Percentiles rank a stretch among this genome's conserved stretches.
phyloP scores from a whole-genome alignment of 2,888 invertebrate genomes.

The Apotomis turbidana region DNA sequence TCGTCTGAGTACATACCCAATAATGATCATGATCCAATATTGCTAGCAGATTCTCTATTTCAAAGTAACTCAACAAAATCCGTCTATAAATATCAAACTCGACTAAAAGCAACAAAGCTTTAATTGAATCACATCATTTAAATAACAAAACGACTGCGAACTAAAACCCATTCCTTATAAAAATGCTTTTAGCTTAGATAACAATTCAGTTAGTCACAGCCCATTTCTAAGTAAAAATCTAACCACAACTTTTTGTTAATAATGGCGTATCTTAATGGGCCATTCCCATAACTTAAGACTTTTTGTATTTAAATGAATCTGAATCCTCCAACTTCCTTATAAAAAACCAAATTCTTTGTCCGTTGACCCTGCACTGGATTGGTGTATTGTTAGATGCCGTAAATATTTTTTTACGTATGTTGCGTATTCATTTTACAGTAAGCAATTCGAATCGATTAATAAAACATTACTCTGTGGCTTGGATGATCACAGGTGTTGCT shows the following conservation, averaged over 20 bases:
- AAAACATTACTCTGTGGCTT: slow-evolving; percentile 49
- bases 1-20: too few species aligned
- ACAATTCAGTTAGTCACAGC: slow-evolving; percentile 39
- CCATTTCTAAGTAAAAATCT: slow-evolving; percentile 30
- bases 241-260: slow-evolving; percentile 13
- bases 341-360: slow-evolving; percentile 46
- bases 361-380: slow-evolving; percentile 50
- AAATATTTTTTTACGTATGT: slow-evolving; percentile 45
- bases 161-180: slow-evolving; percentile 26
- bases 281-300: too few species aligned
- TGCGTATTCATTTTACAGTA: slow-evolving; percentile 52
- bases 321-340: slow-evolving; percentile 44
- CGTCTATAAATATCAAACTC: not conserved
- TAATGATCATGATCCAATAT: too few species aligned
- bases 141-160: slow-evolving; percentile 2
- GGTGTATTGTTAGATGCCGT: slow-evolving; percentile 48
- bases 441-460: slow-evolving; percentile 62
- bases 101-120: not conserved
- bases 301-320: slow-evolving; percentile 13
- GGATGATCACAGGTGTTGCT: slow-evolving; percentile 40
- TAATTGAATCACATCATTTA: slow-evolving; percentile 17
- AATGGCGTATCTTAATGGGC: not conserved
- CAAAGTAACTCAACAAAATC: not conserved
- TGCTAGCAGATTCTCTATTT: too few species aligned
- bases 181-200: slow-evolving; percentile 30